Percentiles rank a stretch among this genome's conserved stretches.
Conservation (phyloP, 2,113 vertebrate genomes). For the Xenopus tropicalis region UCB_Xtro_10.0 CM004444.2:22855001-22855500, state of each 20-base stretch:
- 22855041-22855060: too few relatives aligned
- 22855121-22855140: slow-evolving; percentile 19
- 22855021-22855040: too few relatives aligned
- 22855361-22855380: too few relatives aligned
- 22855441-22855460: slow-evolving; percentile 27
- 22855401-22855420: slow-evolving; percentile 11
- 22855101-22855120: not conserved
- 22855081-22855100: not conserved
- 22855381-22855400: too few relatives aligned
- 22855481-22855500: slow-evolving; percentile 29
- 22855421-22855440: slow-evolving; percentile 9
- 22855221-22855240: slow-evolving; percentile 20
- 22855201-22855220: slow-evolving; percentile 10
- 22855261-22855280: slow-evolving; percentile 9
- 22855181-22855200: slow-evolving; percentile 17
- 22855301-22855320: not conserved
- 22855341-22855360: not conserved
- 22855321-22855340: not conserved
- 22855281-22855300: slow-evolving; percentile 13
- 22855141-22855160: slow-evolving; percentile 2
- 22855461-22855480: slow-evolving; percentile 40
- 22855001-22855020: too few relatives aligned
- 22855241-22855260: slow-evolving; percentile 8
- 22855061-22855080: not conserved
- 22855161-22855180: slow-evolving; percentile 23